Evolutionary conservation across 2,888 invertebrate genomes (phyloP).

Genomic region (Chrysopilus asiliformis): DNA sequence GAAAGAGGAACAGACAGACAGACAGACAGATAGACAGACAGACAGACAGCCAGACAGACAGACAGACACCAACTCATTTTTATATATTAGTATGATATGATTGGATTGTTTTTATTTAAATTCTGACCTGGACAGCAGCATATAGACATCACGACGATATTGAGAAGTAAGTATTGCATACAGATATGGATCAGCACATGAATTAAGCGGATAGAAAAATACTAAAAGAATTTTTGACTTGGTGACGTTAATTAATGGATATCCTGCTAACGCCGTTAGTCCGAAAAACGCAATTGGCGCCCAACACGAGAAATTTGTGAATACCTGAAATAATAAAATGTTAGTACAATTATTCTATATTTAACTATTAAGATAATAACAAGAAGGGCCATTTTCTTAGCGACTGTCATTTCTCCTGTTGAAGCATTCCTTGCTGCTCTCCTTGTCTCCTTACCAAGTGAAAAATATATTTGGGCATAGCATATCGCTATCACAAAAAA

Average conservation of each 20-base stretch:
- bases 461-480: slow-evolving; percentile 75
- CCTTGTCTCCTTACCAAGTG: slow-evolving; percentile 57
- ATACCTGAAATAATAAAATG: slow-evolving; percentile 33
- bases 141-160: slow-evolving; percentile 61
- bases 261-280: slow-evolving; percentile 70
- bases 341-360: not conserved
- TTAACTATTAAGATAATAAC: slow-evolving; percentile 31
- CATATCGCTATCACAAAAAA: slow-evolving; percentile 74
- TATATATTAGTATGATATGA: no score
- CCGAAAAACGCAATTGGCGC: slow-evolving; percentile 85
- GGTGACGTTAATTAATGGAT: slow-evolving; percentile 69
- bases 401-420: slow-evolving; percentile 58
- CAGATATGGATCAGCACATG: slow-evolving; percentile 84
- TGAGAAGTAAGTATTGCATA: slow-evolving; percentile 84
- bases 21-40: no score
- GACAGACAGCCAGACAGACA: no score
- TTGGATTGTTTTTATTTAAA: slow-evolving; percentile 1
- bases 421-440: slow-evolving; percentile 32
- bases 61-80: no score
- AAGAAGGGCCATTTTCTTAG: slow-evolving; percentile 82
- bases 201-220: slow-evolving; percentile 83
- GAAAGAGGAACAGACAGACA: no score
- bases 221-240: slow-evolving; percentile 70
- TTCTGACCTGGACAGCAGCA: slow-evolving; percentile 49
- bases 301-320: slow-evolving; percentile 73